Conservation (phyloP, 1,140 invertebrate species). For the Macrobrachium rosenbergii region DNA sequence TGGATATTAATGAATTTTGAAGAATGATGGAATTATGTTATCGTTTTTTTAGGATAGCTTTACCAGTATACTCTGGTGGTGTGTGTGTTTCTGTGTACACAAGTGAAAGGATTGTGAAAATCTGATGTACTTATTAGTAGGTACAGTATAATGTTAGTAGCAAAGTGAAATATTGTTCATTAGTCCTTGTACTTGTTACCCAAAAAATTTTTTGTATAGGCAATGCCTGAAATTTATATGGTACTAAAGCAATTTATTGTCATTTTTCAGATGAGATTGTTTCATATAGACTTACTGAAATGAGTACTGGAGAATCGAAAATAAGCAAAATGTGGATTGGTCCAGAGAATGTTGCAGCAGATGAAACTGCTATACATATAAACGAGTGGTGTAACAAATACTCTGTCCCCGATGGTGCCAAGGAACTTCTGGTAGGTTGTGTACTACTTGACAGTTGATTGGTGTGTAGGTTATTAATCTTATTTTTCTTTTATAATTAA, state of each 20-base stretch:
- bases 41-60: no score
- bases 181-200: background rate
- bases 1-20: no score
- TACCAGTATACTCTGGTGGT: no score
- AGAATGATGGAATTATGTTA: no score
- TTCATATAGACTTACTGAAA: conserved; percentile 1
- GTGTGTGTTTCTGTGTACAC: no score
- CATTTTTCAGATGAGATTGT: conserved; percentile 20
- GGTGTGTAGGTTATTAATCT: no score
- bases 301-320: background rate
- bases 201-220: background rate
- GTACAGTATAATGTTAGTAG: no score
- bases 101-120: no score
- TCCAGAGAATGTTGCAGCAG: background rate
- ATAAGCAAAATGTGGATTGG: conserved; percentile 38
- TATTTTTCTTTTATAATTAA: no score
- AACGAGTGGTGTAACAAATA: conserved; percentile 21
- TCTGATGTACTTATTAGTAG: no score
- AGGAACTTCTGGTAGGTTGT: conserved; percentile 32
- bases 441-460: no score
- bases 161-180: no score
- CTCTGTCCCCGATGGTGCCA: conserved; percentile 31
- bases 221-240: background rate
- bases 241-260: background rate
- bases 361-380: background rate